Evolutionary conservation across 2,113 vertebrate genomes (phyloP).

Genomic region (Coregonus clupeaformis): DNA sequence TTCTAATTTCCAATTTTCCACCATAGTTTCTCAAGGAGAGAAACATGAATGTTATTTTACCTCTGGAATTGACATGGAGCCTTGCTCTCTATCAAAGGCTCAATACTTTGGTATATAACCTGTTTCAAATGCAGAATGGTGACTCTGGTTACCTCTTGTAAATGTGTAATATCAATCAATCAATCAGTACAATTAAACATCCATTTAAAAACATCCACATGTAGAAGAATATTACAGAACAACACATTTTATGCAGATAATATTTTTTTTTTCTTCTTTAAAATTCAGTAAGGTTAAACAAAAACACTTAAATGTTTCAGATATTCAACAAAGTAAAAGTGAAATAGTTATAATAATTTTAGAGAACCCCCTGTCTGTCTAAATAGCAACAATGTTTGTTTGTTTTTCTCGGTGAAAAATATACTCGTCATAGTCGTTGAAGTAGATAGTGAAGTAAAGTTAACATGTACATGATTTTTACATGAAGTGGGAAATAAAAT

Average conservation of each 20-base stretch:
- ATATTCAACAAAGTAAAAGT: slow-evolving; percentile 59
- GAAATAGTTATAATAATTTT: slow-evolving; percentile 19
- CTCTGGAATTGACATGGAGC: too few relatives aligned
- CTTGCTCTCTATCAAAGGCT: slow-evolving; percentile 39
- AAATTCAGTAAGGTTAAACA: slow-evolving; percentile 69
- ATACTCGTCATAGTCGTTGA: slow-evolving; percentile 52
- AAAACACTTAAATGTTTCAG: slow-evolving; percentile 68
- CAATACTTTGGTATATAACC: slow-evolving; percentile 73
- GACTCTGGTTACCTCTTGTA: slow-evolving; percentile 59
- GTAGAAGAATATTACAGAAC: slow-evolving; percentile 62
- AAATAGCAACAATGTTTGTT: slow-evolving; percentile 52
- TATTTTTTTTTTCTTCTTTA: slow-evolving; percentile 28
- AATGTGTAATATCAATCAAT: slow-evolving; percentile 67
- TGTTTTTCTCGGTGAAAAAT: slow-evolving; percentile 61
- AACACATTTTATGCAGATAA: slow-evolving; percentile 71
- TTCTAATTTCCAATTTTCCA: too few relatives aligned
- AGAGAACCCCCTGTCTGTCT: slow-evolving; percentile 34
- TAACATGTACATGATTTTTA: slow-evolving; percentile 62
- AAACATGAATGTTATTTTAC: too few relatives aligned
- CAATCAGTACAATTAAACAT: slow-evolving; percentile 71
- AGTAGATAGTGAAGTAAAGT: slow-evolving; percentile 63
- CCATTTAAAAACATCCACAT: slow-evolving; percentile 73
- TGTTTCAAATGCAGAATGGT: slow-evolving; percentile 63
- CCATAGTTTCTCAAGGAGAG: too few relatives aligned
- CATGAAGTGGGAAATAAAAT: slow-evolving; percentile 60